phyloP scores from a whole-genome alignment of 2,888 invertebrate species.

The Hydrotaea diabolus region DNA sequence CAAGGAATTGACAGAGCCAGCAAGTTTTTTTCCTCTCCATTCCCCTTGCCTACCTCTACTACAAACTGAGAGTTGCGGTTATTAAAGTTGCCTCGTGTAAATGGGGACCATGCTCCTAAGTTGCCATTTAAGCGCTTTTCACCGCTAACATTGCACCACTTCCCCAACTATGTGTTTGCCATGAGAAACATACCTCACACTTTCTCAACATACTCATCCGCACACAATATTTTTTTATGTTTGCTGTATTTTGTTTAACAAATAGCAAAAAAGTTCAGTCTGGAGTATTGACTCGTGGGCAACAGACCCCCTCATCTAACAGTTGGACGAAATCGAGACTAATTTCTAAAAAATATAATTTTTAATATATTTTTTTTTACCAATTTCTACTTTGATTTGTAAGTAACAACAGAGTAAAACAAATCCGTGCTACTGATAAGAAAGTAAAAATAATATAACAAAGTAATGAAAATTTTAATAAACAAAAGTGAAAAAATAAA shows the following conservation, averaged over 20 bases:
- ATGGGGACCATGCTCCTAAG: too few species aligned
- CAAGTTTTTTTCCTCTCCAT: too few species aligned
- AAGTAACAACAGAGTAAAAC: conserved; percentile 56
- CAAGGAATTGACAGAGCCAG: too few species aligned
- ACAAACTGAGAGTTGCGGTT: too few species aligned
- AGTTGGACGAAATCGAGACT: conserved; percentile 20
- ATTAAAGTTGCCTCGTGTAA: too few species aligned
- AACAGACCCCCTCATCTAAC: conserved; percentile 39
- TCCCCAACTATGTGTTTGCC: background rate
- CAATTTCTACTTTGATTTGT: conserved; percentile 33
- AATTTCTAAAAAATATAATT: background rate
- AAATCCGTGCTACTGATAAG: background rate
- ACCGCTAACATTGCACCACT: conserved; percentile 26
- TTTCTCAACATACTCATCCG: background rate
- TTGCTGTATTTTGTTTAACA: conserved; percentile 29
- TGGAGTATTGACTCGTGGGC: conserved; percentile 56
- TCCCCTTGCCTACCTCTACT: too few species aligned
- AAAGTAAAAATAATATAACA: background rate
- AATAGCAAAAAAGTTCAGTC: conserved; percentile 52
- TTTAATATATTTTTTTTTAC: conserved; percentile 13
- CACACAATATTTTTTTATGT: conserved; percentile 2
- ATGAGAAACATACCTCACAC: conserved; percentile 18
- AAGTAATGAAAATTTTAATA: background rate
- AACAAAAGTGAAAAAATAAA: conserved; percentile 18
- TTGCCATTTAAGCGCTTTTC: conserved; percentile 16